Percentiles rank a stretch among this genome's conserved stretches.
phyloP scores from a whole-genome alignment of 2,888 invertebrate species.

The Cephus pulcher region DNA sequence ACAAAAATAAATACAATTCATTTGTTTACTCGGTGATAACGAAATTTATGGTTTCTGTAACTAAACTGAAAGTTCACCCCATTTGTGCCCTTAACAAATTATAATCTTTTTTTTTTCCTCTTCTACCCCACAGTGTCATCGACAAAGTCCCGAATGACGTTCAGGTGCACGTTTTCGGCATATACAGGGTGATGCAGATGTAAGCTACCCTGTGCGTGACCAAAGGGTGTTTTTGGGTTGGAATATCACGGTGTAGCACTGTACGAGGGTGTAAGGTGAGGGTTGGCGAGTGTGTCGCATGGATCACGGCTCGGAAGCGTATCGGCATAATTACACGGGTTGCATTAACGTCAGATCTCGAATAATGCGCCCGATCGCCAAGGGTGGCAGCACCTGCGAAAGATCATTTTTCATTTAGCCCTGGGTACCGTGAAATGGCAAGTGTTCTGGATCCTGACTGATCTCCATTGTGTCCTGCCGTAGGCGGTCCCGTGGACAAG shows the following conservation, averaged over 20 bases:
- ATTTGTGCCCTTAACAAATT: neutral
- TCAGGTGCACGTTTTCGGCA: constrained; percentile 19
- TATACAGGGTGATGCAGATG: constrained; percentile 8
- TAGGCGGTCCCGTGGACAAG: neutral
- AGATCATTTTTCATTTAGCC: constrained; percentile 40
- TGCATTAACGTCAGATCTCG: constrained; percentile 52
- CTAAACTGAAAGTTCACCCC: neutral
- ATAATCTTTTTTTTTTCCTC: neutral
- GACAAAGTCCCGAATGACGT: constrained; percentile 11
- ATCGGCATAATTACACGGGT: constrained; percentile 56
- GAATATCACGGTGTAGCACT: neutral
- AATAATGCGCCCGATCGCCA: constrained; percentile 39
- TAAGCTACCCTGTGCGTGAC: constrained; percentile 37
- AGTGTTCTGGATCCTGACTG: constrained; percentile 2
- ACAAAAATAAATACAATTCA: too few species aligned
- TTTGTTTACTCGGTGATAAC: too few species aligned
- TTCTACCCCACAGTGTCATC: neutral
- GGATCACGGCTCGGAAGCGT: constrained; percentile 29
- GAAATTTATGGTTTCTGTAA: neutral
- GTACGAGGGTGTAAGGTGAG: neutral
- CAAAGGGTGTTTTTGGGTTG: constrained; percentile 34
- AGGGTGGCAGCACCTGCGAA: constrained; percentile 39
- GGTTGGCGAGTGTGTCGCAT: neutral
- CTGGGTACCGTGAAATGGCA: constrained; percentile 1
- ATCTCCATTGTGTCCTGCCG: neutral